phyloP scores from a whole-genome alignment of 2,888 invertebrate species.

The Baccha elongata region DNA sequence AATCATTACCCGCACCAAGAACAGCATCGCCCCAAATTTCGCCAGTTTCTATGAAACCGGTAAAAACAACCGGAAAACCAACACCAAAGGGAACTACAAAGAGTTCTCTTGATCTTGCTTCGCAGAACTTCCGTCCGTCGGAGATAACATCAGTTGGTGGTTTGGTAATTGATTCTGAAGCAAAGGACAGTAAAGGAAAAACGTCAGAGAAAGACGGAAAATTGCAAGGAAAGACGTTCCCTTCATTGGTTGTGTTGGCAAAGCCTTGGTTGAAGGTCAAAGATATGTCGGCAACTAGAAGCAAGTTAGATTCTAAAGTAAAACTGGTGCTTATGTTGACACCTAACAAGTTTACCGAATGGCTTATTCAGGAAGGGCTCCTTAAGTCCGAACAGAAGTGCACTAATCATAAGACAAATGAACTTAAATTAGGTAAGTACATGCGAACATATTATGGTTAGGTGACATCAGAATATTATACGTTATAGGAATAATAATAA shows the following conservation, averaged over 20 bases:
- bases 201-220: slow-evolving; percentile 90
- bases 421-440: slow-evolving; percentile 88
- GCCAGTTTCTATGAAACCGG: slow-evolving; percentile 72
- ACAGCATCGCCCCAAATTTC: slow-evolving; percentile 75
- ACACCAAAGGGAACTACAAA: slow-evolving; percentile 69
- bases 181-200: slow-evolving; percentile 84
- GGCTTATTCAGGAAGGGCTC: slow-evolving; percentile 93
- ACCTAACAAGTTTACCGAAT: slow-evolving; percentile 93
- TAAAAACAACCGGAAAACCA: slow-evolving; percentile 41
- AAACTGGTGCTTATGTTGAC: slow-evolving; percentile 91
- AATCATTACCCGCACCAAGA: slow-evolving; percentile 28
- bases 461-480: too few relatives aligned
- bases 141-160: slow-evolving; percentile 90
- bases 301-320: slow-evolving; percentile 89
- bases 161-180: slow-evolving; percentile 85
- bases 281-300: slow-evolving; percentile 85
- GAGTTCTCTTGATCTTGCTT: slow-evolving; percentile 46
- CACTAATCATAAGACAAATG: slow-evolving; percentile 86
- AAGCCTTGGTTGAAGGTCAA: slow-evolving; percentile 90
- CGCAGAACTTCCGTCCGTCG: slow-evolving; percentile 85
- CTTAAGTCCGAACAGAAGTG: slow-evolving; percentile 92
- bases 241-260: slow-evolving; percentile 92
- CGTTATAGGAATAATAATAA: too few relatives aligned
- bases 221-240: slow-evolving; percentile 90
- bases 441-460: too few relatives aligned